Evolutionary conservation across 2,888 invertebrate species (phyloP), one percentile per base, ranked within the genome.

Genomic region (Choreutis nemorana): DNA sequence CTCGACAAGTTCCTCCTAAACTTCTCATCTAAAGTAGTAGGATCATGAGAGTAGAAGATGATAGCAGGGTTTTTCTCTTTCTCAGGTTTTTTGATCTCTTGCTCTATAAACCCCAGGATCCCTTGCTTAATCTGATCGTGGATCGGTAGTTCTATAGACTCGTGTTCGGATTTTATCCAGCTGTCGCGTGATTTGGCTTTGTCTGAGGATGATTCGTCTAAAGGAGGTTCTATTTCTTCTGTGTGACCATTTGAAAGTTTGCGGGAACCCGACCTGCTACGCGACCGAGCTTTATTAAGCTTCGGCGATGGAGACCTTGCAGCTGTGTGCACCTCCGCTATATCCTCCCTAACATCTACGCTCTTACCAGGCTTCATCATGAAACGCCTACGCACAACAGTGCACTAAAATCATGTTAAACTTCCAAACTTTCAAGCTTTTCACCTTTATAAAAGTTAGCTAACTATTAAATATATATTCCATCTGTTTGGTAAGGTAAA

Each of bases 61-160:
- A 78, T 70, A 1, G 77, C 71, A 1, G 79, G 71, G 43, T 66
- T 75, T 37, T 77, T 73, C n/a, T n/a, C n/a, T 15, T 26, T 26
- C 29, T 80, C 79, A 0, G 77, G 61, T 36, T 80, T 80, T 34
- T 80, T 78, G 14, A 80, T 65, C 56, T 80, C 80, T 36, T 80
- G 71, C 40, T 79, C 80, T 11, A 80, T 78, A 46, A 79, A 80
- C 4, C 78, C 80, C 35, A 80, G 41, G 23, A 80, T 80, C 27
- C 73, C 80, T 55, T 73, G 73, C 44, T 80, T 80, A 28, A 81
- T 67, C 51, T 81, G 79, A 32, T 79, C 78, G 40, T 84, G 84
- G 21, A 84, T 84, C 25, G 83, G 83, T 13, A 81, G 48, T 44
- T 84, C 84, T 1, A 73, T 71, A 1, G 83, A 83, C 36, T 83